Conservation (phyloP, 2,797 vertebrate species). For the Falco biarmicus region DNA sequence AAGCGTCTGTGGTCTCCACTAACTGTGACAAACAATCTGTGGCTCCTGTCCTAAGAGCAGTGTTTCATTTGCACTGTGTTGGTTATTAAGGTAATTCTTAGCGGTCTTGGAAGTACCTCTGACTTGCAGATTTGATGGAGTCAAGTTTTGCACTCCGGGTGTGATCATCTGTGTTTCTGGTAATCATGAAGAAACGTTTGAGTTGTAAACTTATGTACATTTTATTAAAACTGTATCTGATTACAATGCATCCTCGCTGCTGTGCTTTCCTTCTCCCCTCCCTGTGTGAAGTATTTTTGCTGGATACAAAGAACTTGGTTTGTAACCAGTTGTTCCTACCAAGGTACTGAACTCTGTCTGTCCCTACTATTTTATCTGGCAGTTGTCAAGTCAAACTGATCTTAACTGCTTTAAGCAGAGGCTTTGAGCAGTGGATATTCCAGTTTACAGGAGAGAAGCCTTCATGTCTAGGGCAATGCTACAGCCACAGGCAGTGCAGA, state of each 20-base stretch:
- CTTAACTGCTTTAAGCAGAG: not conserved
- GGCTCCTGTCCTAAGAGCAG: not conserved
- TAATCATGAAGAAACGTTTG: slow-evolving; percentile 68
- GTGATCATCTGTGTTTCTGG: slow-evolving; percentile 44
- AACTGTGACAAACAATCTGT: not conserved
- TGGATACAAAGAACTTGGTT: not conserved
- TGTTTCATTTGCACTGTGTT: not conserved
- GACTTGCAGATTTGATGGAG: slow-evolving; percentile 22
- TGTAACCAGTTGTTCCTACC: not conserved
- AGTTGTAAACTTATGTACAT: slow-evolving; percentile 71
- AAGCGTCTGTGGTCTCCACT: not conserved
- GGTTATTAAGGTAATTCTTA: not conserved
- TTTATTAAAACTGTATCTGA: slow-evolving; percentile 76
- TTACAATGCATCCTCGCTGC: not conserved
- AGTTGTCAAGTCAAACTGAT: not conserved
- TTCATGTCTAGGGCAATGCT: not conserved
- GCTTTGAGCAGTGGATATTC: not conserved
- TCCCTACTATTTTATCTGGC: not conserved
- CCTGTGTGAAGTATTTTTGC: rapidly evolving
- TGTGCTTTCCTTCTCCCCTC: not conserved
- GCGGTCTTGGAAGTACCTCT: slow-evolving; percentile 42
- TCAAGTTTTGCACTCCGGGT: slow-evolving; percentile 43
- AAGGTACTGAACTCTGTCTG: not conserved
- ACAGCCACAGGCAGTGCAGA: not conserved
- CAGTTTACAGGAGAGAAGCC: not conserved